Evolutionary conservation across 2,113 vertebrate genomes (phyloP), one percentile per base, ranked within the genome.

Genomic region (Rutilus rutilus): DNA sequence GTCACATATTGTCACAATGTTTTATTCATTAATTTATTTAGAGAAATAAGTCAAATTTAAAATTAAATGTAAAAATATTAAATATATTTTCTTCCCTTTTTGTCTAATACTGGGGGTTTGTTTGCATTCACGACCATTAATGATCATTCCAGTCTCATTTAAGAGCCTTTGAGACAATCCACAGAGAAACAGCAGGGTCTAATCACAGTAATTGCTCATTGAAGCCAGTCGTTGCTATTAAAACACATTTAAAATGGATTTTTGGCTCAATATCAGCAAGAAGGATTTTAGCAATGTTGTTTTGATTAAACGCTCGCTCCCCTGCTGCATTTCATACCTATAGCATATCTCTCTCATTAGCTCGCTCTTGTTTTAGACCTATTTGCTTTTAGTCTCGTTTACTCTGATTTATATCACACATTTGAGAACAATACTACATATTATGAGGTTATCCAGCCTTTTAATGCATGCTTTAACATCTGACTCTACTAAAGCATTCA

Each of bases 161-260:
- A 54, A 36, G 45, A 45, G 8, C n/a, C 17, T 83, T 59, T 59
- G 39, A 59, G 65, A 54, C 42, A 52, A 33, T 82, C 45, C 45
- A 69, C 25, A 82, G 2, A 82, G 82, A 8, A 59, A 15, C 82
- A 83, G 82, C 82, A 71, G 82, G 82, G 11, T 83, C 33, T 83
- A 71, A 83, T 83, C 82, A 73, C 17, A 52, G 19, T 69, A 67
- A 54, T 42, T 83, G 67, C 65, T 83, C 50, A 83, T 57, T 73
- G 52, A 83, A 83, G 45, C 64, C 64, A 69, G 67, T 83, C 36
- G 11, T 59, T 36, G 33, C 67, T 83, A 57, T 83, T 83, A 82
- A 82, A 82, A 82, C 64, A 69, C 80, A 82, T 82, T 69, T 82
- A 82, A 82, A 59, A 73, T 59, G 27, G 30, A 83, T 47, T 71